A percentile compares a stretch with the other conserved stretches of the same genome.
These are phyloP conservation scores for Ancistrus triradiatus DNA, from an alignment of 2,113 vertebrate genomes.

Conservation along the genomic window DNA sequence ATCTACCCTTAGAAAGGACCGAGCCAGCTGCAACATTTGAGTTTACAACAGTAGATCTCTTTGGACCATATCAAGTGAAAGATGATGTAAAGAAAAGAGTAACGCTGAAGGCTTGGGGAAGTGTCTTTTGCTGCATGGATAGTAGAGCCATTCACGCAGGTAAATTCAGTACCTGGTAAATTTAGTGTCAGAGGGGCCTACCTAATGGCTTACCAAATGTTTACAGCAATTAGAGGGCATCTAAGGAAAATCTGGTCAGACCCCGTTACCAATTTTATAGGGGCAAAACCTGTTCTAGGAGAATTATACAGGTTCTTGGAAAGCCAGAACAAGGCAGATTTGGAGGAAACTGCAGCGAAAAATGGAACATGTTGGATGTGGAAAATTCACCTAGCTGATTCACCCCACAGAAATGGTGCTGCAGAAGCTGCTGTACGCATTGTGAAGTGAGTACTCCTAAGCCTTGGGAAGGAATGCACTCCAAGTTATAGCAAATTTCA, in stretches of 20 bases:
- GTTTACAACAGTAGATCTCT: conserved; percentile 22
- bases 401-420: conserved; percentile 29
- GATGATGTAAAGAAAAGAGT: background rate
- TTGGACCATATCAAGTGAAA: conserved; percentile 25
- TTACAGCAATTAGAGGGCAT: conserved; percentile 29
- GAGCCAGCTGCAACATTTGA: conserved; percentile 11
- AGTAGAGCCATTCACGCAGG: conserved; percentile 28
- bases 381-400: conserved; percentile 13
- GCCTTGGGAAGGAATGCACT: no score
- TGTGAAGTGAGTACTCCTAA: conserved; percentile 27
- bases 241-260: conserved; percentile 37
- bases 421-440: conserved; percentile 24
- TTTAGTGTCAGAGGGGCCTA: no score
- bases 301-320: conserved; percentile 13
- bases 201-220: conserved; percentile 32
- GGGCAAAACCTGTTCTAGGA: background rate
- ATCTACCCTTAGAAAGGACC: background rate
- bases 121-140: conserved; percentile 36
- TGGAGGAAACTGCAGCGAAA: background rate
- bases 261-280: background rate
- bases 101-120: conserved; percentile 32
- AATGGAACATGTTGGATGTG: conserved; percentile 3
- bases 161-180: conserved; percentile 17
- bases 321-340: background rate
- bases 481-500: conserved; percentile 28